phyloP scores from a whole-genome alignment of 2,888 invertebrate species.

The Pristionchus arcanus region DNA sequence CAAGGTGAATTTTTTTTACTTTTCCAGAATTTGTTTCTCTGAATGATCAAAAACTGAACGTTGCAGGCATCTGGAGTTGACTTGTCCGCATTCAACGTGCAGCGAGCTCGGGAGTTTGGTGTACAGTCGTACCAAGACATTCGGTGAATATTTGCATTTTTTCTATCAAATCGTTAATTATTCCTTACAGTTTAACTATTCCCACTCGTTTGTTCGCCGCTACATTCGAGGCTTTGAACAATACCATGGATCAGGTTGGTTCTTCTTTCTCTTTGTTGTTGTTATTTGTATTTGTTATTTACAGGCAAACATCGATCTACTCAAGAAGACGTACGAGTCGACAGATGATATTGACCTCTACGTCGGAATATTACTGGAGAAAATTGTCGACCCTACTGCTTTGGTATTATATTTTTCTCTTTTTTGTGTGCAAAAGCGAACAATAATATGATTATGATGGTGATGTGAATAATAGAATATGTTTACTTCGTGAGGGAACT shows the following conservation, averaged over 20 bases:
- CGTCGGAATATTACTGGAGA: conserved; percentile 67
- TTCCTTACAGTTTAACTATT: background rate
- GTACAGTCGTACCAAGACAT: conserved; percentile 50
- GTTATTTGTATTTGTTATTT: background rate
- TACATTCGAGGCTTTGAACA: background rate
- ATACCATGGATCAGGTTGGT: background rate
- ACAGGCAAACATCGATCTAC: background rate
- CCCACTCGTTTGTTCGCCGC: background rate
- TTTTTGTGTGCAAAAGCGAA: background rate
- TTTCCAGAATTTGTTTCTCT: background rate
- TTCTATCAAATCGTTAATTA: too few species aligned
- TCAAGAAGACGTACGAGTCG: conserved; percentile 30
- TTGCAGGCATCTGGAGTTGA: conserved; percentile 87
- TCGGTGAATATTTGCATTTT: conserved; percentile 43
- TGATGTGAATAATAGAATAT: background rate
- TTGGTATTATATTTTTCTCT: background rate
- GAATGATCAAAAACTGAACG: conserved; percentile 88
- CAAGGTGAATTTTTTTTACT: conserved; percentile 77
- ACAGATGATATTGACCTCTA: conserved; percentile 67
- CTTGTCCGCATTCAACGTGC: conserved; percentile 90
- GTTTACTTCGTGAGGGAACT: background rate
- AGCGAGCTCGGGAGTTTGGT: conserved; percentile 83
- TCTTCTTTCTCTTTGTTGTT: background rate
- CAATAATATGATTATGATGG: background rate
- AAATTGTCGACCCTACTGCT: background rate